These are phyloP conservation scores for Porites lutea DNA, from an alignment of 64 coral and sea anemone genomes.

Conservation along the genomic window DNA sequence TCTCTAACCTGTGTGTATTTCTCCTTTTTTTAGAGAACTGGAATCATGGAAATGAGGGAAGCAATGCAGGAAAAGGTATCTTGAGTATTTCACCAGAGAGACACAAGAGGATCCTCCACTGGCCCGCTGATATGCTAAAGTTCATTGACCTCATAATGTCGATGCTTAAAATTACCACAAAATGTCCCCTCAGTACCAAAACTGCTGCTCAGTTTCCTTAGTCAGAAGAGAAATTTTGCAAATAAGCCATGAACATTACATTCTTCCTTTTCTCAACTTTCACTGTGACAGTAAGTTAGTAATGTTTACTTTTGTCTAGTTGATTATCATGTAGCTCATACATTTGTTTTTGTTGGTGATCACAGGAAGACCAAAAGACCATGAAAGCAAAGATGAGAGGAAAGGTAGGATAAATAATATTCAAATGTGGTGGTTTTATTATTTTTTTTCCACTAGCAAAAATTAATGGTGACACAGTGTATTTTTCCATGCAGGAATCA, in stretches of 20 bases:
- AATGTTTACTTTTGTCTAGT: neutral
- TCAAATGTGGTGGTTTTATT: too few species aligned
- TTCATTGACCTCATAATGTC: too few species aligned
- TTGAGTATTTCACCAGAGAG: neutral
- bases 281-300: too few species aligned
- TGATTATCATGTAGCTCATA: neutral
- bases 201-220: neutral
- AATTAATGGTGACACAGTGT: too few species aligned
- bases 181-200: neutral
- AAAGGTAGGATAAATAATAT: conserved; percentile 54
- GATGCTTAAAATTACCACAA: too few species aligned
- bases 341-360: neutral
- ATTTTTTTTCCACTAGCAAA: too few species aligned
- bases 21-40: conserved; percentile 80
- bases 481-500: too few species aligned
- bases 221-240: too few species aligned
- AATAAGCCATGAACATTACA: too few species aligned
- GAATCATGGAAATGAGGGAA: conserved; percentile 99
- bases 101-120: too few species aligned
- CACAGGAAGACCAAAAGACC: conserved; percentile 93
- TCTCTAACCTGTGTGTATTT: neutral
- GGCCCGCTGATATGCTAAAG: too few species aligned
- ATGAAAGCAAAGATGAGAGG: conserved; percentile 99
- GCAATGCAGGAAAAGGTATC: conserved; percentile 96
- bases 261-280: too few species aligned